Conservation (phyloP, 2,113 vertebrate species). For the Urocitellus parryii region DNA sequence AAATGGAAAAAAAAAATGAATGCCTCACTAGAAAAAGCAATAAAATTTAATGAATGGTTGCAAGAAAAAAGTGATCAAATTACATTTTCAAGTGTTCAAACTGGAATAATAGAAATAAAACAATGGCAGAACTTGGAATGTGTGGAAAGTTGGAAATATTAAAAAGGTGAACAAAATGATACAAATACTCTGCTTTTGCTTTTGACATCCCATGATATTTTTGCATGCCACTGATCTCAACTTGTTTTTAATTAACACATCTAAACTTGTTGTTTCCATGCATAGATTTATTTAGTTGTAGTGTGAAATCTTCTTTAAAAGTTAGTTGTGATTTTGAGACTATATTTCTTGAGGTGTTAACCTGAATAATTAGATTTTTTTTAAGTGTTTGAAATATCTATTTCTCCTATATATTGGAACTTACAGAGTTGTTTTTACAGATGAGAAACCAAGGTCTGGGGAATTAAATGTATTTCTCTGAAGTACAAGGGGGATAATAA, state of each 20-base stretch:
- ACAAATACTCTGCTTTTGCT: background rate
- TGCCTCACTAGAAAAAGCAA: background rate
- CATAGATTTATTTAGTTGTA: background rate
- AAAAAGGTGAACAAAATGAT: background rate
- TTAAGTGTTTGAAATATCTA: background rate
- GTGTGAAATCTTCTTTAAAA: background rate
- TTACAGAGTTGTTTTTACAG: background rate
- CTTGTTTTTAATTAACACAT: background rate
- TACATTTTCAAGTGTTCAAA: background rate
- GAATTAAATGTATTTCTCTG: background rate
- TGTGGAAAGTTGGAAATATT: background rate
- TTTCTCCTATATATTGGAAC: background rate
- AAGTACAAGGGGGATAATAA: background rate
- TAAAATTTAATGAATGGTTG: background rate
- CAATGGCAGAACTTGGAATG: background rate
- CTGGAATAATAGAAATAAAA: background rate
- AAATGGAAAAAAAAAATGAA: background rate
- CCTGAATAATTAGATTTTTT: background rate
- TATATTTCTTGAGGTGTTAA: background rate
- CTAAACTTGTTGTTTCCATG: background rate
- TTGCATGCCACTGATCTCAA: background rate
- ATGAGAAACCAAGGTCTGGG: background rate
- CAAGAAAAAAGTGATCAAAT: background rate
- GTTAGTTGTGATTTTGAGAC: background rate
- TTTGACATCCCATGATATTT: background rate